Conservation (phyloP, 2,113 vertebrate species). For the Rousettus leschenaultii region DNA sequence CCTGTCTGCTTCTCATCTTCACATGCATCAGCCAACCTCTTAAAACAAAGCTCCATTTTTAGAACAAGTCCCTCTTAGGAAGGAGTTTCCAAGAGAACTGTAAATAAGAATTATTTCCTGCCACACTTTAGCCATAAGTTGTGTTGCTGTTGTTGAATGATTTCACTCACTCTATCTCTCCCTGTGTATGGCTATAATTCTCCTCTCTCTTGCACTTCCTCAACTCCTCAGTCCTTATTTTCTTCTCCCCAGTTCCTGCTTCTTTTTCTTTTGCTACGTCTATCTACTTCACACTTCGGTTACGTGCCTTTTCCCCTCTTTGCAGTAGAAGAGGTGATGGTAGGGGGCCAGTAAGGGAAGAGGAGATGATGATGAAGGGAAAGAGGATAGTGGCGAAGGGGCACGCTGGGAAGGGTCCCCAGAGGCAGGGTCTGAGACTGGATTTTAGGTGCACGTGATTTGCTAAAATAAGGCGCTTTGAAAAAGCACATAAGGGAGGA, state of each 20-base stretch:
- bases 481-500: neutral
- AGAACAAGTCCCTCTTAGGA: neutral
- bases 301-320: neutral
- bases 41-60: neutral
- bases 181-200: neutral
- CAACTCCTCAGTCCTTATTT: neutral
- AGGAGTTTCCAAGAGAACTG: neutral
- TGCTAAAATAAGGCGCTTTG: neutral
- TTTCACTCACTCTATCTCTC: neutral
- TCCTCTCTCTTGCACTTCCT: neutral
- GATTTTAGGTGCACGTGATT: neutral
- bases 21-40: neutral
- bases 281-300: neutral
- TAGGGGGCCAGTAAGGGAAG: neutral
- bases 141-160: neutral
- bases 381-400: accelerated
- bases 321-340: neutral
- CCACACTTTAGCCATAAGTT: neutral
- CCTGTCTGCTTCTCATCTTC: neutral
- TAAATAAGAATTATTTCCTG: neutral
- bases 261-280: neutral
- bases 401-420: neutral
- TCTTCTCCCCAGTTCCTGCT: neutral
- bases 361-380: neutral
- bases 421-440: neutral